These are phyloP conservation scores for Drosophila kanekoi DNA, from an alignment of 2,888 invertebrate species.

Conservation along the genomic window DNA sequence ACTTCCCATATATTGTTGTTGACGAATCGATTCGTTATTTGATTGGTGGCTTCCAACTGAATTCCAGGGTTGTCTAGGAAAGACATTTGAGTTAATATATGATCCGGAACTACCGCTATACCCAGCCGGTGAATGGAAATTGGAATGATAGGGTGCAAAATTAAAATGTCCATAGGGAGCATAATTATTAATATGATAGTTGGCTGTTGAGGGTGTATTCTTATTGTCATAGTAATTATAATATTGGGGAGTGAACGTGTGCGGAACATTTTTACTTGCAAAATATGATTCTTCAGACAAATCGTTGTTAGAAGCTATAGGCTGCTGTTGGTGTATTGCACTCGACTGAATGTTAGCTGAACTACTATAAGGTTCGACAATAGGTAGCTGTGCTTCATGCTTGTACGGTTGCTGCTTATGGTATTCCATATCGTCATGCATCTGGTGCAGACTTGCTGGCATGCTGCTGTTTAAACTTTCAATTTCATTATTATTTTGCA, in stretches of 20 bases:
- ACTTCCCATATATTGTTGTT: constrained; percentile 69
- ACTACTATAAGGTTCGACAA: constrained; percentile 58
- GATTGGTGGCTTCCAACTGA: constrained; percentile 63
- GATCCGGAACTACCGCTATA: constrained; percentile 68
- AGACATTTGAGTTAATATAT: constrained; percentile 67
- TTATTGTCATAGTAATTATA: constrained; percentile 78
- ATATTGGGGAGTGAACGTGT: constrained; percentile 73
- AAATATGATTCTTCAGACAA: constrained; percentile 64
- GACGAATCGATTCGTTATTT: constrained; percentile 63
- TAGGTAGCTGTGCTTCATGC: constrained; percentile 59
- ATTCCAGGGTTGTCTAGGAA: constrained; percentile 72
- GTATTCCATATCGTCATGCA: constrained; percentile 37
- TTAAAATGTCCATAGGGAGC: constrained; percentile 78
- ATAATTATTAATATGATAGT: constrained; percentile 79
- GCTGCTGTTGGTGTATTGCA: constrained; percentile 56
- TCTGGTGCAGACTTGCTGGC: constrained; percentile 31
- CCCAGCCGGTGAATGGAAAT: constrained; percentile 68
- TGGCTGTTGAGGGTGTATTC: constrained; percentile 64
- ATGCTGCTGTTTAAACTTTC: constrained; percentile 27
- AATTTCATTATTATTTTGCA: constrained; percentile 38
- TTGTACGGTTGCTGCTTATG: constrained; percentile 63
- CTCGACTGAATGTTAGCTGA: constrained; percentile 59
- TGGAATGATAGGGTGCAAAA: constrained; percentile 79
- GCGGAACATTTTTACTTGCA: constrained; percentile 67
- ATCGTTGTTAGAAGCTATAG: constrained; percentile 43